These are phyloP conservation scores for Steinernema carpocapsae DNA, from an alignment of 2,888 invertebrate species.

Conservation along the genomic window DNA sequence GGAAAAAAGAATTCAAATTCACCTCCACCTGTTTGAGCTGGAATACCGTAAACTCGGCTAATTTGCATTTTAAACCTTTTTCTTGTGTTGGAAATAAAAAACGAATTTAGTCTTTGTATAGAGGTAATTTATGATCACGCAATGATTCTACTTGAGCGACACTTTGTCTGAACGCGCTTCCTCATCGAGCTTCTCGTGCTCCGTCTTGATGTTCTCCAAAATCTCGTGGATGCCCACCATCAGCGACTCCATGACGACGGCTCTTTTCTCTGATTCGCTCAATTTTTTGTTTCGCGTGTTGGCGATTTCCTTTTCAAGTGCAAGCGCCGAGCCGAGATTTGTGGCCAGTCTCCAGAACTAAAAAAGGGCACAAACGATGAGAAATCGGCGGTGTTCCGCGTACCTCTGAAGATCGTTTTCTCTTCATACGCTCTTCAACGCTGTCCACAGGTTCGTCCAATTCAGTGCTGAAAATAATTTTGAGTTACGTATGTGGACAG, in stretches of 20 bases:
- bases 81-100: no score
- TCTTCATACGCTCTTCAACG: not conserved
- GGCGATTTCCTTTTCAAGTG: slow-evolving; percentile 1
- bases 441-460: not conserved
- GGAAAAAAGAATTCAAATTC: not conserved
- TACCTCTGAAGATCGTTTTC: slow-evolving; percentile 20
- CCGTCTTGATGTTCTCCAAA: slow-evolving; percentile 29
- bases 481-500: not conserved
- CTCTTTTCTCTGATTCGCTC: slow-evolving; percentile 6
- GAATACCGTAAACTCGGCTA: no score
- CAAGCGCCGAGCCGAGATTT: not conserved
- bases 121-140: not conserved
- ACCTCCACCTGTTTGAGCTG: no score
- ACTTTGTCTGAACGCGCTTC: not conserved
- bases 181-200: slow-evolving; percentile 6
- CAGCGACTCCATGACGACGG: slow-evolving; percentile 15
- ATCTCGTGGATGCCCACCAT: slow-evolving; percentile 25
- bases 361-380: not conserved
- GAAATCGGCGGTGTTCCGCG: not conserved
- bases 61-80: no score
- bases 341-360: slow-evolving; percentile 24
- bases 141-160: not conserved
- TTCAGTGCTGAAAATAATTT: not conserved
- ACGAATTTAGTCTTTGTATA: no score
- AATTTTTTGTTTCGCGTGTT: not conserved